Evolutionary conservation across 2,888 invertebrate genomes (phyloP), one percentile per base, ranked within the genome.

Genomic region (Pyralis farinalis): DNA sequence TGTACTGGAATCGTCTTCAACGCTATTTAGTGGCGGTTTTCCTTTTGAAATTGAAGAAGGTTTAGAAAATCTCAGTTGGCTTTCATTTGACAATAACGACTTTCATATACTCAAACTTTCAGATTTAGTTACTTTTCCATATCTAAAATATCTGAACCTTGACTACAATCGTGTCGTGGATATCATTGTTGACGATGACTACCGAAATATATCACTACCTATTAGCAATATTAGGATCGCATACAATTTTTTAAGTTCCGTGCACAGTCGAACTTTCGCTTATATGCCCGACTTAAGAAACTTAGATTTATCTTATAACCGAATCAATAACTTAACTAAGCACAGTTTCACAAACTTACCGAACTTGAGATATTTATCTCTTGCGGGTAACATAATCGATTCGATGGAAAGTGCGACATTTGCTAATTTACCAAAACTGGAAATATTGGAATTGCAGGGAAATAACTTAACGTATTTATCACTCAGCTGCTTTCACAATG

Each of bases 51-150:
- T 95, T 8, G 91, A 97, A 30, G 92, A 92, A 49, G 94, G 94
- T 6, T 87, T 97, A 10, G 91, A 91, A 29, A 93, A 93, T 61
- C 88, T 97, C 6, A 92, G 94, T 64, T 96, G 96, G 95, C 83
- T 97, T 44, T 95, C 96, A 0, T 85, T 97, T 62, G 97, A 97
- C 75, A 96, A 96, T 79, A 97, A 97, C 65, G 95, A 96, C 68
- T 92, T 97, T 56, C 93, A 94, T 69, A 90, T 91, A 8, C 86
- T 96, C 9, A 92, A 93, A 40, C 90, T 93, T 30, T 91, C 93
- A n/a, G 93, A 95, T 4, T 90, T 96, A 29, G 92, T 92, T 44
- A 90, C 92, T 36, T 91, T 95, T 71, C 90, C 91, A 5, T 92
- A 92, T 63, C 70, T 96, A 16, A 94, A 94, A 65, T 96, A 96